Conservation (phyloP, 2,113 vertebrate genomes). For the Phaethon lepturus region DNA sequence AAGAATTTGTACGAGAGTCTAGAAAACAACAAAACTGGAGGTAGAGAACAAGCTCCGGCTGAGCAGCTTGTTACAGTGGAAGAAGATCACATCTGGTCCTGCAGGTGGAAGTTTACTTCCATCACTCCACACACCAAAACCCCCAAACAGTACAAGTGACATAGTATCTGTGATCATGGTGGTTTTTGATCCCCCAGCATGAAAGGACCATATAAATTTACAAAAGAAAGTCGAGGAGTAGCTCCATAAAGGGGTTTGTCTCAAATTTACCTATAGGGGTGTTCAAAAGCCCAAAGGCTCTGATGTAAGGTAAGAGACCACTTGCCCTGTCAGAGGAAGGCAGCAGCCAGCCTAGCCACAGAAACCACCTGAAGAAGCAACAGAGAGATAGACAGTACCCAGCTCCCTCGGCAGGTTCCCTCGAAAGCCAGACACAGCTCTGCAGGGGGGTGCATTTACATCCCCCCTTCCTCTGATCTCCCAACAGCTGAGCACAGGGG, state of each 20-base stretch:
- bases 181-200: neutral
- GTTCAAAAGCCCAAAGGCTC: neutral
- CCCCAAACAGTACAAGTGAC: neutral
- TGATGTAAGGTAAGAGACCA: neutral
- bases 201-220: neutral
- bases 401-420: neutral
- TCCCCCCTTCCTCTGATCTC: neutral
- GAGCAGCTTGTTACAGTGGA: neutral
- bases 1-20: neutral
- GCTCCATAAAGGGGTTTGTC: neutral
- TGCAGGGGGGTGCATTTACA: neutral
- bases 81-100: neutral
- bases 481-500: neutral
- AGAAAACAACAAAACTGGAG: neutral
- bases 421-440: neutral
- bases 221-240: neutral
- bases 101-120: neutral
- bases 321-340: neutral
- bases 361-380: neutral
- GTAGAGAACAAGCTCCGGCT: neutral
- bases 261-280: neutral
- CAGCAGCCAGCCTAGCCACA: neutral
- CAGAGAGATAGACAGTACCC: rapidly evolving
- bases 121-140: neutral
- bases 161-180: neutral